These are phyloP conservation scores for Mesitornis unicolor DNA, from an alignment of 2,113 vertebrate genomes.

Conservation along the genomic window DNA sequence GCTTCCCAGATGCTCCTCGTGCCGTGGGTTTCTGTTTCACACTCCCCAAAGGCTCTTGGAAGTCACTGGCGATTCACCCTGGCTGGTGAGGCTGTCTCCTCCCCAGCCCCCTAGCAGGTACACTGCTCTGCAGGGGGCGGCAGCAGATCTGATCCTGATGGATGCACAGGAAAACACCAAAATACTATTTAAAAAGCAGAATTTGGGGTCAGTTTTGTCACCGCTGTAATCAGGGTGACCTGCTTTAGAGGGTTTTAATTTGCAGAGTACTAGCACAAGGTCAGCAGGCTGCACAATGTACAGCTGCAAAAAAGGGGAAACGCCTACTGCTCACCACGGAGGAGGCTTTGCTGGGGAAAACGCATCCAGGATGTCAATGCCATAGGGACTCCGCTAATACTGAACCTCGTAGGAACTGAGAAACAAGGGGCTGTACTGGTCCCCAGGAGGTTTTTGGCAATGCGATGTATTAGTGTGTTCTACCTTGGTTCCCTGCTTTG, in stretches of 20 bases:
- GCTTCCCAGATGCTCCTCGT: background rate
- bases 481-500: background rate
- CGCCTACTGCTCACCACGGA: rapidly evolving
- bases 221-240: rapidly evolving
- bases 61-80: background rate
- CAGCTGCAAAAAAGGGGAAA: background rate
- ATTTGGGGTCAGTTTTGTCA: background rate
- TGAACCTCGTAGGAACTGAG: rapidly evolving
- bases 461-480: rapidly evolving
- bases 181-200: background rate
- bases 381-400: rapidly evolving
- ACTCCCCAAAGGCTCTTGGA: background rate
- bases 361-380: background rate
- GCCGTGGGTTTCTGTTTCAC: background rate
- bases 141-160: background rate
- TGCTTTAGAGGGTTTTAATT: background rate
- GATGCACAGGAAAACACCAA: background rate
- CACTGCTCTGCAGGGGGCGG: rapidly evolving
- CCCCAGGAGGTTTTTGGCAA: rapidly evolving
- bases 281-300: rapidly evolving
- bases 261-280: background rate
- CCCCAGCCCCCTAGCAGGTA: background rate
- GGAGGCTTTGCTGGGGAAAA: background rate
- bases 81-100: rapidly evolving
- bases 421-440: rapidly evolving